A percentile compares a stretch with the other conserved stretches of the same genome.
phyloP scores from a whole-genome alignment of 2,888 invertebrate species.

The Timandra comae region DNA sequence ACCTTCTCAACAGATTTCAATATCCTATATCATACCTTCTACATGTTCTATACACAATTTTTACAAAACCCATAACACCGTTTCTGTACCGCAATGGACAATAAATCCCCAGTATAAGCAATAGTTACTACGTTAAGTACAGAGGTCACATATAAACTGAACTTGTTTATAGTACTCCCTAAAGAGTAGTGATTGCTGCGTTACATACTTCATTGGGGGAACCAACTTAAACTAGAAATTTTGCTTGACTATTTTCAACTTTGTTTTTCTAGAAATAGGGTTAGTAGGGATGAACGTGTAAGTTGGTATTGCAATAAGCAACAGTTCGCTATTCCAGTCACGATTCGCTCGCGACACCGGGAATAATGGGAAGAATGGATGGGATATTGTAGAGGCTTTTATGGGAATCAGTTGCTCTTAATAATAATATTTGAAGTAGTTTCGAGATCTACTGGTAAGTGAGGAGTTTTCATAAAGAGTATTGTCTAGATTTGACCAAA shows the following conservation, averaged over 20 bases:
- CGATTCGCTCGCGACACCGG: constrained; percentile 41
- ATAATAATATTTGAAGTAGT: too few relatives aligned
- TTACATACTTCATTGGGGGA: constrained; percentile 15
- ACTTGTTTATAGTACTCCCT: constrained; percentile 40
- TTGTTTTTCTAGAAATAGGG: constrained; percentile 9
- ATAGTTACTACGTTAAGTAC: too few relatives aligned
- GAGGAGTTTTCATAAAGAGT: too few relatives aligned
- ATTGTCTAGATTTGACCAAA: too few relatives aligned
- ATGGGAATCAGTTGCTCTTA: neutral
- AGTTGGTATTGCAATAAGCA: constrained; percentile 35
- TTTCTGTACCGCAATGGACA: too few relatives aligned
- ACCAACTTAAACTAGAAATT: constrained; percentile 2
- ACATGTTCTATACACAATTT: too few relatives aligned
- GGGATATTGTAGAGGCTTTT: constrained; percentile 13
- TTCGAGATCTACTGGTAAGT: too few relatives aligned
- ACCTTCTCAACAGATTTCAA: too few relatives aligned
- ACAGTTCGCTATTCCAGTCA: constrained; percentile 42
- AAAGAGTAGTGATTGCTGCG: constrained; percentile 41
- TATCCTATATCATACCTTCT: too few relatives aligned
- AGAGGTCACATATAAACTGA: constrained; percentile 23
- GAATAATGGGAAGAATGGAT: constrained; percentile 33
- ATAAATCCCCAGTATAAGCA: too few relatives aligned
- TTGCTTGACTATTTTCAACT: constrained; percentile 21
- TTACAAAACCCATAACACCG: too few relatives aligned
- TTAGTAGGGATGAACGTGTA: constrained; percentile 14